Evolutionary conservation across 2,888 invertebrate genomes (phyloP).

Genomic region (Ormyrus labotus): DNA sequence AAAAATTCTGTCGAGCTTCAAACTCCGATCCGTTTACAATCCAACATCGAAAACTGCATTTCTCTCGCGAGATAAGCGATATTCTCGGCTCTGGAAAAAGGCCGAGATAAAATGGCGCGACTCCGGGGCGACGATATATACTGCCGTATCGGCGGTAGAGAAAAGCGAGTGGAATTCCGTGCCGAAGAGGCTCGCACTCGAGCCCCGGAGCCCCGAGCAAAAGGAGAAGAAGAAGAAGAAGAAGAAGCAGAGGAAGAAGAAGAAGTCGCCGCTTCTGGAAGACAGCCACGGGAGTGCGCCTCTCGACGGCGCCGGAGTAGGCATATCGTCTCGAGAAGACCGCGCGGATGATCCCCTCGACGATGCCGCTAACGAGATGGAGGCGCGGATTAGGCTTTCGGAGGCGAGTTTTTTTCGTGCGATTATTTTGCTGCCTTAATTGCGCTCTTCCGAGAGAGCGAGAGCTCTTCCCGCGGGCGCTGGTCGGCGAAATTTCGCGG

Average conservation of each 20-base stretch:
- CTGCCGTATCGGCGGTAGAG: constrained; percentile 11
- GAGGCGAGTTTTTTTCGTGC: too few species aligned
- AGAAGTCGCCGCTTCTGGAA: neutral
- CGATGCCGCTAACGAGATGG: constrained; percentile 20
- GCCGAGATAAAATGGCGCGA: constrained; percentile 19
- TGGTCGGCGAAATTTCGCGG: too few species aligned
- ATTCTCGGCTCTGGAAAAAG: neutral
- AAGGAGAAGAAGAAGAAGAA: neutral
- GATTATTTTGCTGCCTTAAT: too few species aligned
- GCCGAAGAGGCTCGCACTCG: constrained; percentile 34
- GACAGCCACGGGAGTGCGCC: neutral
- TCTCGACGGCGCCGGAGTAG: neutral
- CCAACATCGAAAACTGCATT: neutral
- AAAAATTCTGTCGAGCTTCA: too few species aligned
- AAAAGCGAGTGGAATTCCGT: constrained; percentile 42
- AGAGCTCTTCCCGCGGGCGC: too few species aligned
- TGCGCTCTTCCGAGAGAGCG: too few species aligned
- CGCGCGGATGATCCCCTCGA: neutral
- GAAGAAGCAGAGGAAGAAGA: neutral
- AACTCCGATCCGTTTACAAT: too few species aligned
- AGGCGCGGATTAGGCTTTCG: too few species aligned
- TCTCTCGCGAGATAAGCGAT: neutral
- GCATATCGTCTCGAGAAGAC: neutral
- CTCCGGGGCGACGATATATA: neutral
- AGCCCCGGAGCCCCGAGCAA: neutral